A percentile compares a stretch with the other conserved stretches of the same genome.
phyloP scores from a whole-genome alignment of 2,113 vertebrate species.

The Antechinus stuartii region DNA sequence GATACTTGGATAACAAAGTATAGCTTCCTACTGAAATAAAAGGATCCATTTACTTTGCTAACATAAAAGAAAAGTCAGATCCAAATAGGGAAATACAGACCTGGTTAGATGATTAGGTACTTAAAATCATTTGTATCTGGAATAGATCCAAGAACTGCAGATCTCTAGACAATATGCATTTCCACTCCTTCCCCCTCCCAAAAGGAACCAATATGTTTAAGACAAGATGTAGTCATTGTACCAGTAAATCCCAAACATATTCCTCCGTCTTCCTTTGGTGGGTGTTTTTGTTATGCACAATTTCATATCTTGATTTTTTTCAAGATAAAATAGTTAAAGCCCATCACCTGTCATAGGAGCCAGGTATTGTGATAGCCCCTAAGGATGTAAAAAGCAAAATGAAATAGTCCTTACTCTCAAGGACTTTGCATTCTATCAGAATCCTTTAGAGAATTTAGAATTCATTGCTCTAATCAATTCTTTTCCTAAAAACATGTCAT shows the following conservation, averaged over 20 bases:
- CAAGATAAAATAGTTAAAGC: not conserved
- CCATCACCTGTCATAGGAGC: not conserved
- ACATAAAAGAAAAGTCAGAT: not conserved
- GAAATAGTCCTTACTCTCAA: not conserved
- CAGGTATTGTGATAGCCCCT: not conserved
- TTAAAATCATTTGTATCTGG: not conserved
- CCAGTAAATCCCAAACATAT: not conserved
- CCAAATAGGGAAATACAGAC: not conserved
- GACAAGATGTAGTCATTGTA: not conserved
- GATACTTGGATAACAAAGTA: not conserved
- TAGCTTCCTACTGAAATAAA: not conserved
- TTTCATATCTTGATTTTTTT: not conserved
- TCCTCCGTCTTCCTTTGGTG: not conserved
- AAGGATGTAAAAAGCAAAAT: not conserved
- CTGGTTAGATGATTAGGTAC: not conserved
- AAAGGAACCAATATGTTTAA: not conserved
- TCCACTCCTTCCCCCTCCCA: not conserved
- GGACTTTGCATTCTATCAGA: not conserved
- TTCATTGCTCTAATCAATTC: not conserved
- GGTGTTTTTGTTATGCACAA: not conserved
- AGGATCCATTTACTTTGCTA: not conserved
- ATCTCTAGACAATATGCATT: not conserved
- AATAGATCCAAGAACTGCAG: not conserved
- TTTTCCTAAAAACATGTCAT: not conserved
- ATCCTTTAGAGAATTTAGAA: not conserved